These are phyloP conservation scores for Enteromius afrohamiltoni DNA, from an alignment of 2,797 vertebrate genomes.

Conservation along the genomic window DNA sequence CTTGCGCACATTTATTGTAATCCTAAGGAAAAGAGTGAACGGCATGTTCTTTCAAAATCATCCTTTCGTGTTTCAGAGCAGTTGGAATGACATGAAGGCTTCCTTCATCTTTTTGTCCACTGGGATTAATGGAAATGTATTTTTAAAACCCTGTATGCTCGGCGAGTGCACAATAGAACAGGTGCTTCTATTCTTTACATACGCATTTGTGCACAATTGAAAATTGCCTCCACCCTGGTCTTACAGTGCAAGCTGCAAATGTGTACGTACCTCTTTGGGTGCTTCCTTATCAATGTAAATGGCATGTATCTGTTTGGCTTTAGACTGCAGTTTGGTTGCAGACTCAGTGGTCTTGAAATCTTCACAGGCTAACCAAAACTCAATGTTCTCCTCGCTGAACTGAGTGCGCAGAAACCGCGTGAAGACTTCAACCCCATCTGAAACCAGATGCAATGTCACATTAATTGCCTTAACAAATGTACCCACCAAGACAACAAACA, in stretches of 20 bases:
- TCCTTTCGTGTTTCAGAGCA: neutral
- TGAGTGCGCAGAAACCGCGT: constrained; percentile 90
- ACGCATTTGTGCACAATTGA: neutral
- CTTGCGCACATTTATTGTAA: neutral
- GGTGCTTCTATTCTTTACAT: neutral
- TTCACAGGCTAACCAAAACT: constrained; percentile 96
- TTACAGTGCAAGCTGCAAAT: neutral
- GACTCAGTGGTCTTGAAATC: constrained; percentile 89
- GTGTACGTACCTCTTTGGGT: constrained; percentile 87
- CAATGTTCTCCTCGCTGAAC: constrained; percentile 97
- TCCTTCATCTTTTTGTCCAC: neutral
- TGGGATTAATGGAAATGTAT: neutral
- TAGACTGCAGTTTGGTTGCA: constrained; percentile 79
- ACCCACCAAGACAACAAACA: neutral
- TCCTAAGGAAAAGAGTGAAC: neutral
- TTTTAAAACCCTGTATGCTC: neutral
- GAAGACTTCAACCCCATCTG: constrained; percentile 87
- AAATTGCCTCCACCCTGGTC: neutral
- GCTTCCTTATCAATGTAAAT: constrained; percentile 87
- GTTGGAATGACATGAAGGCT: neutral
- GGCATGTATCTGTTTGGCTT: constrained; percentile 89
- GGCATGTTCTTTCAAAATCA: neutral
- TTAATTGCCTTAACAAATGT: neutral
- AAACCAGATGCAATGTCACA: constrained; percentile 1
- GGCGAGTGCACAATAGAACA: neutral